phyloP scores from a whole-genome alignment of 2,888 invertebrate species.

The Synanthedon andrenaeformis region DNA sequence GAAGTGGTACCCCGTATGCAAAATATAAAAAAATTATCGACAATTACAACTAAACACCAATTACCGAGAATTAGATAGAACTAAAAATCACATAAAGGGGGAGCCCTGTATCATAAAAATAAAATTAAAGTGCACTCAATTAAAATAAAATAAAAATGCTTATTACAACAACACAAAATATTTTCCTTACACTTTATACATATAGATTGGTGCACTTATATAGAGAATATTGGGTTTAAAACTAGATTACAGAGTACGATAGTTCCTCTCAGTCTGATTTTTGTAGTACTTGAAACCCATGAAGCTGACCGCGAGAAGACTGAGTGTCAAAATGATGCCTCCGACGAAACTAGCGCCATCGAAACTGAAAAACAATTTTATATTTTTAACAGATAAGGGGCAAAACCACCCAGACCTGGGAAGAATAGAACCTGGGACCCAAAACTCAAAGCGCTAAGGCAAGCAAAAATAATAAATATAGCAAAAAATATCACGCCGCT shows the following conservation, averaged over 20 bases:
- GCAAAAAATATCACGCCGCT: too few relatives aligned
- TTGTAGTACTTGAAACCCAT: constrained; percentile 91
- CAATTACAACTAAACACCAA: too few relatives aligned
- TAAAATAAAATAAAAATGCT: constrained; percentile 7
- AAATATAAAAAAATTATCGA: too few relatives aligned
- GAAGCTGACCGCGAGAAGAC: constrained; percentile 82
- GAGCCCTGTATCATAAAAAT: constrained; percentile 14
- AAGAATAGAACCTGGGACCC: too few relatives aligned
- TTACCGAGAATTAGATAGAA: not conserved
- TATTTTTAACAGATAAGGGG: not conserved
- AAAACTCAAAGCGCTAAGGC: too few relatives aligned
- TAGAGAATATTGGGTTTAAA: constrained; percentile 18
- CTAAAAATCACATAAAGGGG: constrained; percentile 3
- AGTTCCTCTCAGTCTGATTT: constrained; percentile 86
- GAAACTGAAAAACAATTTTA: constrained; percentile 58
- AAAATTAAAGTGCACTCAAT: constrained; percentile 14
- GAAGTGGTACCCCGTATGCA: too few relatives aligned
- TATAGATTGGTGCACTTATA: constrained; percentile 45
- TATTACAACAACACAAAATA: constrained; percentile 1
- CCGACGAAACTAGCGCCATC: constrained; percentile 85
- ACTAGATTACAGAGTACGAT: constrained; percentile 83
- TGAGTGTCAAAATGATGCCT: constrained; percentile 85
- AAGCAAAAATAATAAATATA: too few relatives aligned
- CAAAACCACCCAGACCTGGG: too few relatives aligned
- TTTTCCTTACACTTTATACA: constrained; percentile 9